phyloP scores from a whole-genome alignment of 2,888 invertebrate genomes.

The Cecidostiba fungosa region DNA sequence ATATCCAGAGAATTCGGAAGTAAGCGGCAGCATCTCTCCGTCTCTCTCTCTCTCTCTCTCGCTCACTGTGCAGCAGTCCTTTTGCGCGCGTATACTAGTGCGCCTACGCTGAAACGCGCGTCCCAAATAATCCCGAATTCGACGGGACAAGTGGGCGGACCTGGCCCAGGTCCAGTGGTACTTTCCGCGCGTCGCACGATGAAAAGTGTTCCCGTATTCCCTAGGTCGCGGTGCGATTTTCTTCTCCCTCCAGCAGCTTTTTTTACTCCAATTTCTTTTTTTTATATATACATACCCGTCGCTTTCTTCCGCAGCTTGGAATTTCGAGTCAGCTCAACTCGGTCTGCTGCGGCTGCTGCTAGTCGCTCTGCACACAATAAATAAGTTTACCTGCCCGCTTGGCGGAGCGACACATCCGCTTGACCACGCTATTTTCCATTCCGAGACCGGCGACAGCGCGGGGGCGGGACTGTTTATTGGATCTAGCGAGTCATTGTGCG shows the following conservation, averaged over 20 bases:
- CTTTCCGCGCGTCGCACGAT: slow-evolving; percentile 72
- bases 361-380: slow-evolving; percentile 54
- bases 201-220: slow-evolving; percentile 69
- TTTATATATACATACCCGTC: too few relatives aligned
- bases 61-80: slow-evolving; percentile 62
- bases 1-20: slow-evolving; percentile 75
- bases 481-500: not conserved
- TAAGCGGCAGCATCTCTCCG: slow-evolving; percentile 64
- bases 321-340: slow-evolving; percentile 30
- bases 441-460: not conserved
- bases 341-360: not conserved
- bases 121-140: slow-evolving; percentile 75
- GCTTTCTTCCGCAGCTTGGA: slow-evolving; percentile 1
- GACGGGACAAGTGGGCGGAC: slow-evolving; percentile 75
- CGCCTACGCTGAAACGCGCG: slow-evolving; percentile 70
- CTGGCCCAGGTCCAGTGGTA: slow-evolving; percentile 75
- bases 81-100: slow-evolving; percentile 65
- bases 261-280: not conserved
- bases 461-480: not conserved
- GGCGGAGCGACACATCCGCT: slow-evolving; percentile 45
- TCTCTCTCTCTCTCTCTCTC: slow-evolving; percentile 43
- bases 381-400: slow-evolving; percentile 64
- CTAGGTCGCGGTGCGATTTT: slow-evolving; percentile 31
- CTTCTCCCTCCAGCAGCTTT: slow-evolving; percentile 2
- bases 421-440: slow-evolving; percentile 51